A percentile compares a stretch with the other conserved stretches of the same genome.
Evolutionary conservation across 2,797 vertebrate species (phyloP).

Genomic region (Ammospiza maritima): DNA sequence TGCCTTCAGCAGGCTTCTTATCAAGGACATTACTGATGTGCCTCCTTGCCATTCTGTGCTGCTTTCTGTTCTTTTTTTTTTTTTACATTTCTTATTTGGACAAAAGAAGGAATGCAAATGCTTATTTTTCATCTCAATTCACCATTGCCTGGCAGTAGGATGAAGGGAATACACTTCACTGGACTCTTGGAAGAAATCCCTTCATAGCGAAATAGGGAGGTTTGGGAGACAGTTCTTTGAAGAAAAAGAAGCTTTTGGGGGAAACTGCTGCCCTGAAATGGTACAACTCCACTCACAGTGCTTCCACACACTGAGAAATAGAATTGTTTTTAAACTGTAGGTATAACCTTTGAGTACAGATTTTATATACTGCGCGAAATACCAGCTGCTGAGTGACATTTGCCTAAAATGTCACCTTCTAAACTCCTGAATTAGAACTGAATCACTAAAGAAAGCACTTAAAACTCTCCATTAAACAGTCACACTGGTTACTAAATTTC

Average conservation of each 20-base stretch:
- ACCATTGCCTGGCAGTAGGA: background rate
- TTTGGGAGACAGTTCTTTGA: background rate
- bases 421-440: background rate
- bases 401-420: conserved; percentile 22
- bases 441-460: background rate
- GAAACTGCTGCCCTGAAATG: background rate
- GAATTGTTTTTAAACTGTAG: background rate
- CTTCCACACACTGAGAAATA: background rate
- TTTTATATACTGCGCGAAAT: background rate
- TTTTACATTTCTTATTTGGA: background rate
- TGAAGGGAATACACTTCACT: background rate
- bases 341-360: background rate
- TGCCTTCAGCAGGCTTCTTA: background rate
- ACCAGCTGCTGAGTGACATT: background rate
- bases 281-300: background rate
- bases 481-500: background rate
- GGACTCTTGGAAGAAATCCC: background rate
- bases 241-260: background rate
- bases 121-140: background rate
- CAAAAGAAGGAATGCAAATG: background rate
- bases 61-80: background rate
- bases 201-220: background rate
- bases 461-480: background rate
- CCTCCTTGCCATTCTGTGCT: background rate
- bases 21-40: background rate